phyloP scores from a whole-genome alignment of 2,888 invertebrate genomes.

The Bedellia somnulentella region DNA sequence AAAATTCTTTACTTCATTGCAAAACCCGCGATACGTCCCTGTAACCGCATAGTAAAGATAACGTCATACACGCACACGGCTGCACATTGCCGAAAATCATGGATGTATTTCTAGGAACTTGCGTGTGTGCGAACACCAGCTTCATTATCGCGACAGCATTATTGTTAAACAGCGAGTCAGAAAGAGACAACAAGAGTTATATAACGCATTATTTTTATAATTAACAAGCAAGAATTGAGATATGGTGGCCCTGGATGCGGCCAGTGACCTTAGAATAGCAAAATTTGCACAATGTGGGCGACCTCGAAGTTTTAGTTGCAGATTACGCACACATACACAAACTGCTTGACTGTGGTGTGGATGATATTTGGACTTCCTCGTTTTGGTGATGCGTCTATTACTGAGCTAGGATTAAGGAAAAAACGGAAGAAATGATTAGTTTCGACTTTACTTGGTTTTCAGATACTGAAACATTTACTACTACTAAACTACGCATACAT shows the following conservation, averaged over 20 bases:
- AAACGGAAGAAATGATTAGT: too few species aligned
- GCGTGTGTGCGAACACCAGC: constrained; percentile 37
- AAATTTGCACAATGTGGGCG: constrained; percentile 62
- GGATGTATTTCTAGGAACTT: constrained; percentile 42
- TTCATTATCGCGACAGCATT: constrained; percentile 22
- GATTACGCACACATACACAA: constrained; percentile 15
- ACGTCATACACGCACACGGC: constrained; percentile 54
- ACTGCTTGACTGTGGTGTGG: constrained; percentile 18
- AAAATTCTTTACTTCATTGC: too few species aligned
- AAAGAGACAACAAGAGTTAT: constrained; percentile 35
- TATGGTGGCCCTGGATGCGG: constrained; percentile 54
- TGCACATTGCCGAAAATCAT: constrained; percentile 42
- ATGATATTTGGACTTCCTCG: constrained; percentile 50
- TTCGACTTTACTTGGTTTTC: too few species aligned
- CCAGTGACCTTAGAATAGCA: constrained; percentile 44
- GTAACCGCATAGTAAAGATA: constrained; percentile 55
- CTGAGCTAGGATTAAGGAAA: too few species aligned
- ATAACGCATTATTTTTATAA: constrained; percentile 63
- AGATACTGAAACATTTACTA: too few species aligned
- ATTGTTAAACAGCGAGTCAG: constrained; percentile 15
- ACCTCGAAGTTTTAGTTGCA: constrained; percentile 53
- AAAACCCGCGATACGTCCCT: constrained; percentile 28
- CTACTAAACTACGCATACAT: too few species aligned
- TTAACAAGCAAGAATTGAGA: constrained; percentile 61
- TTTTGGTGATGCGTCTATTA: too few species aligned